Conservation (phyloP, 1,140 invertebrate species). For the Cydia splendana region DNA sequence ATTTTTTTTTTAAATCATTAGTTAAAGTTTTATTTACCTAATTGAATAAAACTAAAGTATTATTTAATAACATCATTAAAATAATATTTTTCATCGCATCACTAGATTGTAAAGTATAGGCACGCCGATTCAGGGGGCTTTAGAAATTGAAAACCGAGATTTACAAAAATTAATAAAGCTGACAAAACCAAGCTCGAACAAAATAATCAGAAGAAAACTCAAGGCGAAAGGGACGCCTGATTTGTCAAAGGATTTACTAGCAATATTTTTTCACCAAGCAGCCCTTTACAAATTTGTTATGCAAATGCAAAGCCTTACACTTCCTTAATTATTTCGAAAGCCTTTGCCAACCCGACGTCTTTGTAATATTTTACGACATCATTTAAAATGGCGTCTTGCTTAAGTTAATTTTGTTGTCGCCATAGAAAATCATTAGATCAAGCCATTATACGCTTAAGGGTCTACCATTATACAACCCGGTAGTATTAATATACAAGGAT, state of each 20-base stretch:
- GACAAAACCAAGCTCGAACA: conserved; percentile 22
- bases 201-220: conserved; percentile 43
- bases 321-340: conserved; percentile 64
- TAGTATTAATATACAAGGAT: neutral
- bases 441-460: conserved; percentile 31
- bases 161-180: conserved; percentile 25
- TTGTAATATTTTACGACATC: conserved; percentile 60
- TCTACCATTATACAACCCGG: neutral
- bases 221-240: conserved; percentile 44
- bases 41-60: too few relatives aligned
- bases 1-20: too few relatives aligned
- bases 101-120: neutral
- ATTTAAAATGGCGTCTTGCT: conserved; percentile 56
- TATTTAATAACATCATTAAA: neutral
- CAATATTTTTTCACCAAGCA: conserved; percentile 50
- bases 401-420: conserved; percentile 45
- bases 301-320: conserved; percentile 66
- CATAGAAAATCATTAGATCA: conserved; percentile 40
- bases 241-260: conserved; percentile 62
- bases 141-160: neutral
- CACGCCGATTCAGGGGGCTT: neutral
- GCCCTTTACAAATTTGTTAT: conserved; percentile 62
- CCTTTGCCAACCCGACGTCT: conserved; percentile 50
- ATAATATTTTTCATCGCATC: neutral
- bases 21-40: too few relatives aligned